Evolutionary conservation across 37 sponge, comb jelly and placozoan species (phyloP).

Genomic region (Oscarella lobularis): DNA sequence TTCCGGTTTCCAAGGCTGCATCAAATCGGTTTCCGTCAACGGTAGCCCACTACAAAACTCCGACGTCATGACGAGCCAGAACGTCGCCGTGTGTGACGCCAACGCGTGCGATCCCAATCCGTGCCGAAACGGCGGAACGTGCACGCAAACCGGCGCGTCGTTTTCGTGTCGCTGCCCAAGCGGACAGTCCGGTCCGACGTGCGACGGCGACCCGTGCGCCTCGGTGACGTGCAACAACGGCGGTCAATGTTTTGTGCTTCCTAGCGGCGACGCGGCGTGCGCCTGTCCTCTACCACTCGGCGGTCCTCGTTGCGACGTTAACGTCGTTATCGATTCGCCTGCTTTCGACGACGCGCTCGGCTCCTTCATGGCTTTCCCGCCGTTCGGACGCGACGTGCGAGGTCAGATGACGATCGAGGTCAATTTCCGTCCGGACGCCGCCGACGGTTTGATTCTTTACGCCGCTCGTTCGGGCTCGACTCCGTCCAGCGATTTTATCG

Average conservation of each 20-base stretch:
- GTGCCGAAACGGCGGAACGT: not conserved
- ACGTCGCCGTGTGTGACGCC: not conserved
- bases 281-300: not conserved
- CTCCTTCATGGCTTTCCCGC: not conserved
- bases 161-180: not conserved
- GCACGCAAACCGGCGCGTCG: not conserved
- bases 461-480: not conserved
- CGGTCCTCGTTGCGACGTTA: not conserved
- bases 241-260: not conserved
- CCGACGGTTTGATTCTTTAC: not conserved
- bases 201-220: not conserved
- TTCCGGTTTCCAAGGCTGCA: not conserved
- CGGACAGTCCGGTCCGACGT: not conserved
- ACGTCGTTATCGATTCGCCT: not conserved
- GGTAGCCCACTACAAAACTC: not conserved
- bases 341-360: not conserved
- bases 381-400: not conserved
- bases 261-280: not conserved
- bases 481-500: not conserved
- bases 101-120: not conserved
- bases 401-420: not conserved
- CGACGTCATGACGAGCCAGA: not conserved
- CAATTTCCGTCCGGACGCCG: not conserved
- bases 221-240: not conserved
- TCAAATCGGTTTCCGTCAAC: not conserved